phyloP scores from a whole-genome alignment of 2,113 vertebrate species.

The Amblyopsis rosae region DNA sequence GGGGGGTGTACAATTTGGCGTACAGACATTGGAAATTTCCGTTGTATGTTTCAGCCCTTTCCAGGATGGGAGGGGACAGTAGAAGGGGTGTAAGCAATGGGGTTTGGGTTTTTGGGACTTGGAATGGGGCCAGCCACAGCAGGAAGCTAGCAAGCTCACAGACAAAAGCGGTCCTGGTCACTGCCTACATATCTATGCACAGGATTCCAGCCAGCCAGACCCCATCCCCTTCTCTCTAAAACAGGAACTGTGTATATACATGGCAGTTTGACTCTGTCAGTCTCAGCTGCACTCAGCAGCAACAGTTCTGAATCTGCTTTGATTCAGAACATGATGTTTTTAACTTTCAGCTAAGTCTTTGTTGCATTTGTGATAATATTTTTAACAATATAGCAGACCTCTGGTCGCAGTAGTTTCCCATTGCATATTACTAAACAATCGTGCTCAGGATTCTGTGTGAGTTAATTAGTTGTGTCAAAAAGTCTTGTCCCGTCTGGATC shows the following conservation, averaged over 20 bases:
- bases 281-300: constrained; percentile 26
- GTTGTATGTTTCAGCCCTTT: constrained; percentile 70
- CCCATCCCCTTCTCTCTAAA: constrained; percentile 26
- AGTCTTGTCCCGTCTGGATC: constrained; percentile 10
- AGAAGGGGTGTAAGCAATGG: constrained; percentile 31
- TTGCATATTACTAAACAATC: neutral
- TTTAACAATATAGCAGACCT: neutral
- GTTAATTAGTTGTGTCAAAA: constrained; percentile 17
- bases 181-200: constrained; percentile 50
- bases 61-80: constrained; percentile 71
- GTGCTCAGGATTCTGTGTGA: neutral
- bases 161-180: constrained; percentile 67
- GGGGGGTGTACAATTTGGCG: constrained; percentile 49
- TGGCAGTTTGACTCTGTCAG: constrained; percentile 26
- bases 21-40: constrained; percentile 76
- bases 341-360: constrained; percentile 16
- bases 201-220: constrained; percentile 36
- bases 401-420: neutral
- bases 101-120: constrained; percentile 66
- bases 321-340: constrained; percentile 11
- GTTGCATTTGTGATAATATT: constrained; percentile 7
- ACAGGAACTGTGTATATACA: constrained; percentile 50
- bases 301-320: constrained; percentile 6
- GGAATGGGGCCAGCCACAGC: constrained; percentile 74
- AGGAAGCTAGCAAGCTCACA: constrained; percentile 78